Percentiles rank a stretch among this genome's conserved stretches.
Conservation (phyloP, 1,140 invertebrate genomes). For the Hyphantria cunea region DNA sequence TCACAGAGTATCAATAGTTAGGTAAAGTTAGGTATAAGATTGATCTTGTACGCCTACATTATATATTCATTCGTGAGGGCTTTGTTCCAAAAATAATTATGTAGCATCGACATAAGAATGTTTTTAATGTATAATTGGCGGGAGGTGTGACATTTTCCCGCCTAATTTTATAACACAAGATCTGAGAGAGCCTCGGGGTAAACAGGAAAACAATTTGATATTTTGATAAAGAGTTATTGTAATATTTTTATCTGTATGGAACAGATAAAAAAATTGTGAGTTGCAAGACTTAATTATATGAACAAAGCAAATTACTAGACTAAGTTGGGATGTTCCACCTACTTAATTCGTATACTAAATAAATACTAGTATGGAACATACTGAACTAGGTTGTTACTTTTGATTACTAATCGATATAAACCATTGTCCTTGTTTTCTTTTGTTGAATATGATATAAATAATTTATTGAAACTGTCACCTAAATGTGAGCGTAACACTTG, state of each 20-base stretch:
- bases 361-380: neutral
- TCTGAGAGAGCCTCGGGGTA: neutral
- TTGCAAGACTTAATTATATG: too few relatives aligned
- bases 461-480: too few relatives aligned
- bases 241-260: neutral
- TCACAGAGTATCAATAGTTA: conserved; percentile 1
- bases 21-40: neutral
- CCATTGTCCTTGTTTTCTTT: too few relatives aligned
- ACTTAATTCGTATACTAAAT: neutral
- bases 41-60: conserved; percentile 4
- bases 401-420: too few relatives aligned
- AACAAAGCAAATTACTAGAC: too few relatives aligned
- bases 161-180: conserved; percentile 21
- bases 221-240: too few relatives aligned
- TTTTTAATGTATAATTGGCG: conserved; percentile 13
- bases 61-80: neutral
- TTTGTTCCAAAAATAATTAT: conserved; percentile 21
- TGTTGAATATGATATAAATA: too few relatives aligned
- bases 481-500: neutral
- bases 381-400: too few relatives aligned
- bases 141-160: conserved; percentile 23
- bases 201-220: conserved; percentile 4
- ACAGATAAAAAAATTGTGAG: too few relatives aligned
- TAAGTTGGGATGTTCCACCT: too few relatives aligned
- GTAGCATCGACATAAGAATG: neutral